Conservation (phyloP, 2,888 invertebrate genomes). For the Halocaridina rubra region DNA sequence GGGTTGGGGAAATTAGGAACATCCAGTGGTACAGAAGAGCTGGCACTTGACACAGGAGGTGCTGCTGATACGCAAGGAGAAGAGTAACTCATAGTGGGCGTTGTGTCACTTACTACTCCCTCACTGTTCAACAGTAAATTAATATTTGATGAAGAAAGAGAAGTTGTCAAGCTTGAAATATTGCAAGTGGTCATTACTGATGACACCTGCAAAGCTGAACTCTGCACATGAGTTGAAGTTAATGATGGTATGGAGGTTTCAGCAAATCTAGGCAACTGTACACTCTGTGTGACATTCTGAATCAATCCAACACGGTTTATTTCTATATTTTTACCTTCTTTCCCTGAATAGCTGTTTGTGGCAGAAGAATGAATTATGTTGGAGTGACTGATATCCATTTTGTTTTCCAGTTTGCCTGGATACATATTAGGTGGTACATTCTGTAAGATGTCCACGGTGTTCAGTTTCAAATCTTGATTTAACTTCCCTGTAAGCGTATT, state of each 20-base stretch:
- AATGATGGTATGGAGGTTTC: not conserved
- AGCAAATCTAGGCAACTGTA: constrained; percentile 2
- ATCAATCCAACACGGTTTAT: no score
- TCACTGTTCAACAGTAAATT: not conserved
- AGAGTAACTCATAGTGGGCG: not conserved
- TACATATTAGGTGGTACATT: no score
- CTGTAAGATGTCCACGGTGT: no score
- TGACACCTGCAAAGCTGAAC: not conserved
- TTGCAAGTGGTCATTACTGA: constrained; percentile 2
- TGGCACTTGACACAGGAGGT: not conserved
- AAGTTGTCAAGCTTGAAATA: not conserved
- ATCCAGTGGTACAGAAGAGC: constrained; percentile 4
- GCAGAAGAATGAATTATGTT: no score
- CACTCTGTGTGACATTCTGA: not conserved
- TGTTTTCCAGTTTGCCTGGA: no score
- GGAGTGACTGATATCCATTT: no score
- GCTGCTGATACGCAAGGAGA: constrained; percentile 2
- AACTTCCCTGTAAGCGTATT: no score
- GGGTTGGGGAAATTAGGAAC: constrained; percentile 16
- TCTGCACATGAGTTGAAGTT: not conserved
- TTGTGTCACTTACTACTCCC: not conserved
- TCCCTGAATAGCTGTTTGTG: no score
- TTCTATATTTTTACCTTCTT: no score
- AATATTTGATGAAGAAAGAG: not conserved
- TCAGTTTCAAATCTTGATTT: no score